phyloP scores from a whole-genome alignment of 2,888 invertebrate genomes.

The Epicampocera succincta region DNA sequence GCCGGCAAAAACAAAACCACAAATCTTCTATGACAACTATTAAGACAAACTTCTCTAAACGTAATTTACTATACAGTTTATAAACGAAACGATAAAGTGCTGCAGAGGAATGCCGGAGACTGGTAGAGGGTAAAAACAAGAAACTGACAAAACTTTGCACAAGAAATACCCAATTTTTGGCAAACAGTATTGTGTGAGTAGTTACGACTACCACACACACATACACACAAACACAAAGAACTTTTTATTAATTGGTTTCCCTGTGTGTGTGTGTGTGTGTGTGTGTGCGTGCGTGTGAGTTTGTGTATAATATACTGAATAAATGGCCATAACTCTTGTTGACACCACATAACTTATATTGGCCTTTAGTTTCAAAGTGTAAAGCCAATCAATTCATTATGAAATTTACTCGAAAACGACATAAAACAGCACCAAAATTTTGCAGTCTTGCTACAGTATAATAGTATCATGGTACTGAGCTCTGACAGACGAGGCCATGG shows the following conservation, averaged over 20 bases:
- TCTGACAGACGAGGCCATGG: conserved; percentile 29
- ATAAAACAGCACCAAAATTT: background rate
- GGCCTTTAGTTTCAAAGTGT: conserved; percentile 68
- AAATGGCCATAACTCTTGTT: conserved; percentile 71
- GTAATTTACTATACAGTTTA: conserved; percentile 55
- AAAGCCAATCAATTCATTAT: conserved; percentile 71
- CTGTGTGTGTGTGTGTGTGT: background rate
- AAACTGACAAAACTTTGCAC: conserved; percentile 7
- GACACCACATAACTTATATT: conserved; percentile 71
- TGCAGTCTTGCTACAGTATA: background rate
- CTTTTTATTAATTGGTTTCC: conserved; percentile 20
- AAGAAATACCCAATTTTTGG: conserved; percentile 50
- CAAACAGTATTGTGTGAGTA: conserved; percentile 41
- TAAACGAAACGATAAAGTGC: conserved; percentile 37
- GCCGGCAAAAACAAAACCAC: conserved; percentile 38
- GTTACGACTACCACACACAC: background rate
- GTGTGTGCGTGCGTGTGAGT: conserved; percentile 3
- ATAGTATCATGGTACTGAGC: conserved; percentile 31
- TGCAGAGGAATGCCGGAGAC: background rate
- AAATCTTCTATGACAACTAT: conserved; percentile 68
- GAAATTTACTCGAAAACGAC: conserved; percentile 35
- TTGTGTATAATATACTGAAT: conserved; percentile 30
- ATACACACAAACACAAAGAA: conserved; percentile 23
- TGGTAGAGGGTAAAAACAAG: background rate
- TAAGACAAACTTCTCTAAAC: conserved; percentile 62